Evolutionary conservation across 1,140 invertebrate species (phyloP).

Genomic region (Macrostomum lignano): DNA sequence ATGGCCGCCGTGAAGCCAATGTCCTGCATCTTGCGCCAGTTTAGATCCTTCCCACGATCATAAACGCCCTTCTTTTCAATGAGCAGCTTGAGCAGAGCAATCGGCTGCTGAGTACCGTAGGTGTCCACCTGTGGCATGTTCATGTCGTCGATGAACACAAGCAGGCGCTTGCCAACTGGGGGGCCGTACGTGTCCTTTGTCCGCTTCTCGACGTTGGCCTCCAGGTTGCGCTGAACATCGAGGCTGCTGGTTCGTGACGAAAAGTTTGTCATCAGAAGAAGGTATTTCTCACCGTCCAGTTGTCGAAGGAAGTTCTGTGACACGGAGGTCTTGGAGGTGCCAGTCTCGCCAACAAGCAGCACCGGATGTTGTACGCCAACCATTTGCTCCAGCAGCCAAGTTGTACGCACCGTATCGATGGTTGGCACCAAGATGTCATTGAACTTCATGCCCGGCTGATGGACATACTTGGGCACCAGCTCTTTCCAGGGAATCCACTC

Average conservation of each 20-base stretch:
- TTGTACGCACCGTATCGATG: constrained; percentile 46
- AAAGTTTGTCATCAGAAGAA: constrained; percentile 47
- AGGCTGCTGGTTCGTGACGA: constrained; percentile 57
- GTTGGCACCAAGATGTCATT: constrained; percentile 60
- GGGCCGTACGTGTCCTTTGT: constrained; percentile 63
- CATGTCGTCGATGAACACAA: constrained; percentile 68
- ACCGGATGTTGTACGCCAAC: constrained; percentile 44
- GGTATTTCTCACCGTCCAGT: constrained; percentile 31
- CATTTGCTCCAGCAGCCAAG: constrained; percentile 47
- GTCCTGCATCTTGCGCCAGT: constrained; percentile 58
- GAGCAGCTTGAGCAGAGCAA: constrained; percentile 53
- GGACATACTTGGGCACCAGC: constrained; percentile 42
- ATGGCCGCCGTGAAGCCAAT: constrained; percentile 32
- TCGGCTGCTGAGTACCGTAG: constrained; percentile 67
- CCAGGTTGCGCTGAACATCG: constrained; percentile 55
- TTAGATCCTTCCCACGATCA: constrained; percentile 55
- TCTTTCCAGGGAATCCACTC: constrained; percentile 58
- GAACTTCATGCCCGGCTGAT: constrained; percentile 40
- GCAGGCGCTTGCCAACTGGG: constrained; percentile 48
- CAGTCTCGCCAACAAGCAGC: constrained; percentile 54
- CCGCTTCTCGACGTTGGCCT: constrained; percentile 53
- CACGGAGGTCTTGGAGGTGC: constrained; percentile 62
- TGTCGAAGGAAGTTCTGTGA: constrained; percentile 46
- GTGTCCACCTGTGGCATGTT: constrained; percentile 59
- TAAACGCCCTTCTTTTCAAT: constrained; percentile 57